Percentiles rank a stretch among this genome's conserved stretches.
Evolutionary conservation across 2,797 vertebrate species (phyloP).

Genomic region (Squalus acanthias): DNA sequence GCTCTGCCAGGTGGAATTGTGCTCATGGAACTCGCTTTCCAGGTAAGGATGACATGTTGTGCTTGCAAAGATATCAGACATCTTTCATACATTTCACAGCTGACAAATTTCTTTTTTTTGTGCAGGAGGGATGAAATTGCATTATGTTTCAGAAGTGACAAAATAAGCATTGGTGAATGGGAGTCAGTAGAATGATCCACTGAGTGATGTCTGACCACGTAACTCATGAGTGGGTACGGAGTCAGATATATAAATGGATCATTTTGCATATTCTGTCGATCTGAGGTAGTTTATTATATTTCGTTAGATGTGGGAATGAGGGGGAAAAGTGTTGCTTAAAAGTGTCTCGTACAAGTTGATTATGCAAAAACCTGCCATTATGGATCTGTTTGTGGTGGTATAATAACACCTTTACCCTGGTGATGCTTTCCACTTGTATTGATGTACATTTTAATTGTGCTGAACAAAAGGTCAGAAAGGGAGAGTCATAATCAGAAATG

Average conservation of each 20-base stretch:
- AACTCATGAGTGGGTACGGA: background rate
- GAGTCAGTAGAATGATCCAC: background rate
- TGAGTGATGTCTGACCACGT: background rate
- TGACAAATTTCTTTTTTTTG: background rate
- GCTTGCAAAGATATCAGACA: too few species aligned
- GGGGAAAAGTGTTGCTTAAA: background rate
- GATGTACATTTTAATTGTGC: background rate
- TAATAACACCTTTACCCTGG: background rate
- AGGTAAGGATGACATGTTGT: slow-evolving; percentile 59
- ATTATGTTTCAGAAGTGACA: background rate
- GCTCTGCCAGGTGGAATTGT: slow-evolving; percentile 94
- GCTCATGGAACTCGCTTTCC: slow-evolving; percentile 91
- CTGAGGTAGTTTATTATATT: background rate
- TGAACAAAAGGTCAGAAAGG: background rate
- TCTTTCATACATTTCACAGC: background rate
- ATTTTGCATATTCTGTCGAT: background rate
- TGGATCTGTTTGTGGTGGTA: background rate
- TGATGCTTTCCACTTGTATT: background rate
- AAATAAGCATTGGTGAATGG: background rate
- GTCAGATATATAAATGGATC: background rate
- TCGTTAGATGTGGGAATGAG: background rate
- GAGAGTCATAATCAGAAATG: background rate
- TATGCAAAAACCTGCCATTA: background rate
- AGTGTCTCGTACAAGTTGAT: background rate
- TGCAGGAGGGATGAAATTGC: background rate